A percentile compares a stretch with the other conserved stretches of the same genome.
Evolutionary conservation across 2,113 vertebrate species (phyloP).

Genomic region (Aegypius monachus): DNA sequence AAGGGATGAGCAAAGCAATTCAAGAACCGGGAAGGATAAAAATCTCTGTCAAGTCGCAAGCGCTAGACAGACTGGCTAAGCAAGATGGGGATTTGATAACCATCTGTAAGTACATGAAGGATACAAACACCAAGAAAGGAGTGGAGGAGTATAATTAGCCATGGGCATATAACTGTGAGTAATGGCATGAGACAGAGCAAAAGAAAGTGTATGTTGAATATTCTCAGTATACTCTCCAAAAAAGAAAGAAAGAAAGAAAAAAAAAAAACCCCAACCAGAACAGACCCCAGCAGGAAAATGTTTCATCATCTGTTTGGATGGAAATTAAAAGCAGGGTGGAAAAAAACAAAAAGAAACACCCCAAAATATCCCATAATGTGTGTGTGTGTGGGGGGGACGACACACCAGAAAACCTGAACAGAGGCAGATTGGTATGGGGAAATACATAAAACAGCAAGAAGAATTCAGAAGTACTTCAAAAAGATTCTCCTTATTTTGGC

Average conservation of each 20-base stretch:
- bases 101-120: slow-evolving; percentile 16
- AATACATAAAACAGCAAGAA: background rate
- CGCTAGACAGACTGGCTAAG: background rate
- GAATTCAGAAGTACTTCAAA: background rate
- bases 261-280: background rate
- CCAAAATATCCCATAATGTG: background rate
- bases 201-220: background rate
- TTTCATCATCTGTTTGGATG: background rate
- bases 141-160: slow-evolving; percentile 9
- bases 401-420: background rate
- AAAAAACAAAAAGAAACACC: background rate
- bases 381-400: no score
- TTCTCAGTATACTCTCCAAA: background rate
- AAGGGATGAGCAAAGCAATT: background rate
- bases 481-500: background rate
- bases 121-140: slow-evolving; percentile 5
- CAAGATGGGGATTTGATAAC: slow-evolving; percentile 22
- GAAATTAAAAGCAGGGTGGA: background rate
- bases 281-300: background rate
- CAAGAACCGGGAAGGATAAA: background rate
- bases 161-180: background rate
- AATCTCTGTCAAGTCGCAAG: background rate
- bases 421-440: background rate
- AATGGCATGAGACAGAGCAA: slow-evolving; percentile 11
- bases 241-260: background rate